Conservation (phyloP, 1,140 invertebrate genomes). For the Thalassaphorura encarpata region DNA sequence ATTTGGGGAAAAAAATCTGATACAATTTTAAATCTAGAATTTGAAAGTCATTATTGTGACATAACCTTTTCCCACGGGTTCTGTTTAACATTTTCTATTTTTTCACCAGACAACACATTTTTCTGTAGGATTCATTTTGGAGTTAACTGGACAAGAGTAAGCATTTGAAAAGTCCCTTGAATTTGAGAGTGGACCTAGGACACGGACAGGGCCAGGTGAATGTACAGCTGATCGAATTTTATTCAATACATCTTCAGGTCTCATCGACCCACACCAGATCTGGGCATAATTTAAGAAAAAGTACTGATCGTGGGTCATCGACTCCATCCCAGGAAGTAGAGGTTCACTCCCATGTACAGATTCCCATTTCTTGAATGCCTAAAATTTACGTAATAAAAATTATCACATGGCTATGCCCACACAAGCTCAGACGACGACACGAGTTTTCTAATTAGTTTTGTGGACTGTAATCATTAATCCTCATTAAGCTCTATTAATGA, state of each 20-base stretch:
- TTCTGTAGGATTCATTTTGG: slow-evolving; percentile 78
- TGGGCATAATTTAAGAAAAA: slow-evolving; percentile 84
- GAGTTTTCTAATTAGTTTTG: background rate
- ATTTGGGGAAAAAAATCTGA: too few species aligned
- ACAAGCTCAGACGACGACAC: too few species aligned
- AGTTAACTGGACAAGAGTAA: slow-evolving; percentile 62
- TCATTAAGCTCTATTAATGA: too few species aligned
- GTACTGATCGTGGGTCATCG: slow-evolving; percentile 69
- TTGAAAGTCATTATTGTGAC: too few species aligned
- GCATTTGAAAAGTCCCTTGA: slow-evolving; percentile 80
- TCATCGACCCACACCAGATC: slow-evolving; percentile 79
- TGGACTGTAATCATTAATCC: too few species aligned
- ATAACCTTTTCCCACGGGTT: too few species aligned
- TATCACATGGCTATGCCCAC: too few species aligned
- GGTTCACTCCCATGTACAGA: slow-evolving; percentile 56
- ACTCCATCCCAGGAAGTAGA: slow-evolving; percentile 62
- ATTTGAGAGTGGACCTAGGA: slow-evolving; percentile 84
- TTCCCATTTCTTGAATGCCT: slow-evolving; percentile 73
- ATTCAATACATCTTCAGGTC: slow-evolving; percentile 73
- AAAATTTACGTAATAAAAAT: slow-evolving; percentile 20
- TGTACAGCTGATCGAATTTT: slow-evolving; percentile 92
- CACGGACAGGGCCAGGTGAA: slow-evolving; percentile 83
- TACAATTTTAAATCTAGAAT: too few species aligned
- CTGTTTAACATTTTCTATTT: too few species aligned
- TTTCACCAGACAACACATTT: slow-evolving; percentile 96